Conservation (phyloP, 53 echinoderm and acorn worm species). For the Zoroaster sp. region DNA sequence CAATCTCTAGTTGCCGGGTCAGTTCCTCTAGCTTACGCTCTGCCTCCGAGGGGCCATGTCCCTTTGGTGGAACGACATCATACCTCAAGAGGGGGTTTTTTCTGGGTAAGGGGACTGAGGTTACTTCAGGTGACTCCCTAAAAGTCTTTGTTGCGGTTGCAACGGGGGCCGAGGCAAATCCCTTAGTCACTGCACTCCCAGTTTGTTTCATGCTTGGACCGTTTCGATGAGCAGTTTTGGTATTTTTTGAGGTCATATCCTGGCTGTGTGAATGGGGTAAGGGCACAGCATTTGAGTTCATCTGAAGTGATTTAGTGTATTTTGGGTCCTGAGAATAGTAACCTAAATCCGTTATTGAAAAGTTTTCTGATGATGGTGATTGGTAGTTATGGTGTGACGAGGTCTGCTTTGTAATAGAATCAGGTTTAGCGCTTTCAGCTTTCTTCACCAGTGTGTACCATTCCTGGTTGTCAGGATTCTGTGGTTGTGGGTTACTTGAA, state of each 20-base stretch:
- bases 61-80: conserved; percentile 83
- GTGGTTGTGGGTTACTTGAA: neutral
- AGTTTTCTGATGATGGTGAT: neutral
- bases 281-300: neutral
- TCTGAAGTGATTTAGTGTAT: neutral
- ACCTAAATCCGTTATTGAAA: neutral
- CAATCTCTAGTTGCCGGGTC: conserved; percentile 87
- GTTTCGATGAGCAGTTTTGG: neutral
- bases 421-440: neutral
- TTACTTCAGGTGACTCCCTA: neutral
- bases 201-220: conserved; percentile 8
- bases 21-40: conserved; percentile 94
- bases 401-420: neutral
- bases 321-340: neutral
- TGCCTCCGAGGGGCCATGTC: conserved; percentile 84
- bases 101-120: conserved; percentile 21
- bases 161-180: neutral
- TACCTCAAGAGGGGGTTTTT: conserved; percentile 90
- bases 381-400: neutral
- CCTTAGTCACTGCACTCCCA: neutral
- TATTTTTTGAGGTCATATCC: neutral
- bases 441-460: conserved; percentile 36
- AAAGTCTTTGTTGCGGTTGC: neutral
- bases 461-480: conserved; percentile 27
- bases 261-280: neutral